Percentiles rank a stretch among this genome's conserved stretches.
phyloP scores from a whole-genome alignment of 1,140 invertebrate species.

The Odontomachus brunneus region DNA sequence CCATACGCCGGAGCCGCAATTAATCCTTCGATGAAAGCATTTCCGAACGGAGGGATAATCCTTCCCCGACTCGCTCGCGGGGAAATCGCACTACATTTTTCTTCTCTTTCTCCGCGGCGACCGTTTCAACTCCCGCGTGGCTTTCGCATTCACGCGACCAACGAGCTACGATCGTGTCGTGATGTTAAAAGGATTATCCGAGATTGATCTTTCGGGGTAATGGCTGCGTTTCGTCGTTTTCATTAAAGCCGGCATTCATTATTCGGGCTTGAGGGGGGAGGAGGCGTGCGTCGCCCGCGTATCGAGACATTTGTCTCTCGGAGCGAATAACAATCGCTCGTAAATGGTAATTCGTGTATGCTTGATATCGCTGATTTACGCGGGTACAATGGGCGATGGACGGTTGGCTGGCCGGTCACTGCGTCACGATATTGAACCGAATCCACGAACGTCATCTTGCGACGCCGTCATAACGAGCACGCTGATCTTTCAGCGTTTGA shows the following conservation, averaged over 20 bases:
- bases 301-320: conserved; percentile 53
- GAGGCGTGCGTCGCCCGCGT: not conserved
- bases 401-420: not conserved
- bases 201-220: conserved; percentile 52
- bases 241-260: conserved; percentile 60
- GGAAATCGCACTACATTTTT: not conserved
- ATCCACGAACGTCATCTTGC: conserved; percentile 47
- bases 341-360: conserved; percentile 57
- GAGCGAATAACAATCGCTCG: conserved; percentile 57
- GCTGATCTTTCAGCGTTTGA: not conserved
- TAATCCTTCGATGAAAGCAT: too few species aligned
- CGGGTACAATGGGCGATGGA: conserved; percentile 8
- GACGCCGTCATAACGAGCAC: conserved; percentile 27
- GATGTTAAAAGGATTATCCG: conserved; percentile 52
- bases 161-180: conserved; percentile 19
- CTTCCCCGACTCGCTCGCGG: not conserved
- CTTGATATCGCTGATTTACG: conserved; percentile 60
- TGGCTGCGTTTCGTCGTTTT: conserved; percentile 53
- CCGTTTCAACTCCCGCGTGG: not conserved
- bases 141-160: not conserved
- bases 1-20: too few species aligned
- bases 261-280: conserved; percentile 11
- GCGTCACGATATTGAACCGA: conserved; percentile 43
- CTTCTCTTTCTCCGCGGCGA: not conserved
- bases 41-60: not conserved